Evolutionary conservation across 2,888 invertebrate species (phyloP), one percentile per base, ranked within the genome.

Genomic region (Encarsia formosa): DNA sequence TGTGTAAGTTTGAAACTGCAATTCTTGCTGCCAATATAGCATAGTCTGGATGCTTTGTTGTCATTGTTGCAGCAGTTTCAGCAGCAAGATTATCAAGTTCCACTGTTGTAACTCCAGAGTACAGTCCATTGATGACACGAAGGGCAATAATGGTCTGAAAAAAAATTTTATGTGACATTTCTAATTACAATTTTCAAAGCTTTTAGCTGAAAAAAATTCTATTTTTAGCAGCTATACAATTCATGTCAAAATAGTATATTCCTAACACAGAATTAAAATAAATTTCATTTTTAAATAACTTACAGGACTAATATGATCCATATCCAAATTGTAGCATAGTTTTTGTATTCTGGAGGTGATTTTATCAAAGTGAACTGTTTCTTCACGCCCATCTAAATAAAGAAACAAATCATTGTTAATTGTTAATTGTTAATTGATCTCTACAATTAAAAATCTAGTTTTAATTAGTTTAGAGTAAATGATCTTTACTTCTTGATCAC

Each of bases 1-100:
- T 99, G 68, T 99, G 98, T 55, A 99, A 79, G 78, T 99, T 99
- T 1, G 97, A 96, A 38, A 99, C 87, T 6, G 94, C 97, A 66
- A 99, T 89, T 61, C 98, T 81, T 3, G 90, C 91, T 47, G 91
- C 92, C 45, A 92, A 76, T 53, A 88, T 78, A 5, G 90, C 97
- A 79, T 98, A 99, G 77, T 99, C 98, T 0, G 97, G 94, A 77
- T 99, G 98, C 66, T 89, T 87, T 3, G 94, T 94, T 0, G 98
- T 97, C 88, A 97, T 90, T 24, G 92, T 92, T 11, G 98, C 98
- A n/a, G 98, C 93, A 34, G 92, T 98, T 77, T 99, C 98, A 0
- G 99, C 99, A 38, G 99, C 98, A 58, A 99, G 78, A 72, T 96
- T 98, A 75, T 99, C 99, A 63, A 99, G 77, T 72, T 99, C 96